Base-by-base conservation (phyloP, 2,113 vertebrate species). In the Actenoides lindsayi region DNA sequence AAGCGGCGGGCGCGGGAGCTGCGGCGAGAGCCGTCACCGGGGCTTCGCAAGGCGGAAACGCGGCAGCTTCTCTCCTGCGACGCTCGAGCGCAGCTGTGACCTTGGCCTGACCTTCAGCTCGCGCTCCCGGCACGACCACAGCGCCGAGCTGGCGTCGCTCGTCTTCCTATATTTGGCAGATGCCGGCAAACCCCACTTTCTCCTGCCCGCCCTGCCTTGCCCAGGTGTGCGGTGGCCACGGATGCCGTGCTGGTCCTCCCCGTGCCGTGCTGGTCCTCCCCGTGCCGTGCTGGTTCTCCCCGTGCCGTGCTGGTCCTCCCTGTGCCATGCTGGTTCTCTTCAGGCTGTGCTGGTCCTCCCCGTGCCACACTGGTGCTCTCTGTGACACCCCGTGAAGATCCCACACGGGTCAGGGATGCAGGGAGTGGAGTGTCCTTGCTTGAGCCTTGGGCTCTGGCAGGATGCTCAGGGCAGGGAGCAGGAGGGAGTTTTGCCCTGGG, bases 171-270 rank as follows among this genome's bases (percentile, higher is more conserved):
- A 6, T 15, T 16, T 14, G 78, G 21, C 57, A 67, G 77, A 9
- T 33, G 25, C 37, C 0, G 9, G 46, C 69, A 70, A 78, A 53
- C 12, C 28, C 35, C 13, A 0, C 65, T 56, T 54, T 67, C 14
- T 50, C 56, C 65, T 0, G 0, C 16, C 21, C 1, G 2, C 51
- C 33, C 16, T n/a, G 62, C 71, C 20, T 37, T 63, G 4, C 69
- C 54, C 9, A 30, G 71, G 89, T 16, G 46, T 2, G 1, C 0
- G 1, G 59, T 4, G 51, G 48, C 37, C 0, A 0, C 3, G 16
- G 71, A 10, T 16, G 78, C 44, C 7, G 35, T 15, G 28, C 30
- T 13, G 3, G 28, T 9, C 11, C 25, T 42, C 27, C 23, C 46
- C 0, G 23, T 39, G 35, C 59, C n/a, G 7, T 50, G 48, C 20